A percentile compares a stretch with the other conserved stretches of the same genome.
phyloP scores from a whole-genome alignment of 2,113 vertebrate genomes.

The Electrona antarctica region DNA sequence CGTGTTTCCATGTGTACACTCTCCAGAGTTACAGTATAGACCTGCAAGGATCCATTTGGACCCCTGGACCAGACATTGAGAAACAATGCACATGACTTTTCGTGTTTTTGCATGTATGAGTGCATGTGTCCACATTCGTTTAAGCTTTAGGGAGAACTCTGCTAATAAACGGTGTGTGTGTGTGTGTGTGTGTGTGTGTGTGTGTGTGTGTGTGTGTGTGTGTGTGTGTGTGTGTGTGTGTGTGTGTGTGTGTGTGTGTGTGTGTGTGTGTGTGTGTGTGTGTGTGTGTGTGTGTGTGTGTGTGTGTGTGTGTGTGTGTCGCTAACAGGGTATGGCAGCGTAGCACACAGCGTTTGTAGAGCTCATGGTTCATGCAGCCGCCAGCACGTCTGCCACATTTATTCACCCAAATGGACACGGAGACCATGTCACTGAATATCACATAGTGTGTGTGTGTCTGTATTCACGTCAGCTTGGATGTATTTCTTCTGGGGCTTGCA shows the following conservation, averaged over 20 bases:
- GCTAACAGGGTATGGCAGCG: background rate
- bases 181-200: background rate
- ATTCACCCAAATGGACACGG: background rate
- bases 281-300: background rate
- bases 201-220: background rate
- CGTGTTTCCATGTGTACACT: too few species aligned
- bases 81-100: too few species aligned
- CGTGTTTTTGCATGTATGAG: too few species aligned
- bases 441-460: background rate
- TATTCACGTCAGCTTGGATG: too few species aligned
- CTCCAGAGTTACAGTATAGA: too few species aligned
- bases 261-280: background rate
- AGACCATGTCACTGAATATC: constrained; percentile 1
- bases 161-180: constrained; percentile 2
- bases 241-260: too few species aligned
- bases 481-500: too few species aligned
- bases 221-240: constrained; percentile 4
- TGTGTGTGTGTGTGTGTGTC: background rate
- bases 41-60: too few species aligned
- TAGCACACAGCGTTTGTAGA: background rate
- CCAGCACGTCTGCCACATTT: constrained; percentile 37
- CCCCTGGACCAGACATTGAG: too few species aligned
- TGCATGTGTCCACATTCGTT: too few species aligned
- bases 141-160: constrained; percentile 2
- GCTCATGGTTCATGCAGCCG: constrained; percentile 63